A percentile compares a stretch with the other conserved stretches of the same genome.
Conservation (phyloP, 2,888 invertebrate species). For the Lasioglossum morio region DNA sequence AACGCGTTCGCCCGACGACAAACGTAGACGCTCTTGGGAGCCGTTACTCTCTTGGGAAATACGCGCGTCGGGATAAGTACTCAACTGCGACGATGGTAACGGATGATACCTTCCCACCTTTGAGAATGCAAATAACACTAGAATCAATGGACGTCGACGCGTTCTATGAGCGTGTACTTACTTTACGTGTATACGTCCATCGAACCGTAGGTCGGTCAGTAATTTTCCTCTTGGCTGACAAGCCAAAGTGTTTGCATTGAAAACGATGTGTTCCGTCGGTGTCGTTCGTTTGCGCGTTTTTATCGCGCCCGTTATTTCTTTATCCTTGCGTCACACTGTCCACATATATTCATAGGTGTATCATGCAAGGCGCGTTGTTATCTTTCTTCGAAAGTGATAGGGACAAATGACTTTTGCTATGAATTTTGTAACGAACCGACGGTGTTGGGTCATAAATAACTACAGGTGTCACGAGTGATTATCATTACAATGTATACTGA, state of each 20-base stretch:
- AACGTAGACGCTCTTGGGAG: slow-evolving; percentile 38
- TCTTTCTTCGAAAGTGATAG: slow-evolving; percentile 22
- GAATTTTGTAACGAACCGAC: background rate
- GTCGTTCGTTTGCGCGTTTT: slow-evolving; percentile 29
- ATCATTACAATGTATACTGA: background rate
- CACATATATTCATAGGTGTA: slow-evolving; percentile 31
- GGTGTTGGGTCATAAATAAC: background rate
- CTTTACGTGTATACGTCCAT: background rate
- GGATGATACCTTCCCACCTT: slow-evolving; percentile 49
- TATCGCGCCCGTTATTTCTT: slow-evolving; percentile 39
- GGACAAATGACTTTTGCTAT: background rate
- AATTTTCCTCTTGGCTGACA: slow-evolving; percentile 54
- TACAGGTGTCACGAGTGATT: background rate
- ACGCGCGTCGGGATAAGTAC: slow-evolving; percentile 59
- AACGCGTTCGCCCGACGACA: slow-evolving; percentile 48
- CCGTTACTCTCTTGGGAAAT: slow-evolving; percentile 67
- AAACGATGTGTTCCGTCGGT: slow-evolving; percentile 23
- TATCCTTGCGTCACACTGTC: background rate
- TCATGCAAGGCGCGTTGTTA: slow-evolving; percentile 25
- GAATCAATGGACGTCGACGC: slow-evolving; percentile 46
- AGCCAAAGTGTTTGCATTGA: slow-evolving; percentile 53
- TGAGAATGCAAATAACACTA: slow-evolving; percentile 52
- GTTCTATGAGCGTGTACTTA: background rate
- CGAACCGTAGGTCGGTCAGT: slow-evolving; percentile 27
- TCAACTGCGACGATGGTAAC: slow-evolving; percentile 42